Evolutionary conservation across 2,797 vertebrate species (phyloP).

Genomic region (Anableps anableps): DNA sequence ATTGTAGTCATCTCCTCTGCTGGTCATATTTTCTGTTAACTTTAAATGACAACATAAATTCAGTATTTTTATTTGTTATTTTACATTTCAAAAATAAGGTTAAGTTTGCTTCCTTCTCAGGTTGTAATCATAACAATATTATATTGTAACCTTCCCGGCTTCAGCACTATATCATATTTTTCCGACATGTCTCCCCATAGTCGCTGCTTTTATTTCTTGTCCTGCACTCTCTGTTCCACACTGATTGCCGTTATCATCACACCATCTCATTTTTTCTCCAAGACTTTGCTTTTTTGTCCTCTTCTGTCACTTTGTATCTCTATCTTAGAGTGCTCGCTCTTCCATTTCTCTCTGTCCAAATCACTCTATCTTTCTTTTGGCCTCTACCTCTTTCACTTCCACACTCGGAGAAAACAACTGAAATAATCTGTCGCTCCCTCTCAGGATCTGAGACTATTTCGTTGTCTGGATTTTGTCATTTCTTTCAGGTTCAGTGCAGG

Average conservation of each 20-base stretch:
- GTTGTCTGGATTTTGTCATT: slow-evolving; percentile 9
- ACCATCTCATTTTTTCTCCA: slow-evolving; percentile 13
- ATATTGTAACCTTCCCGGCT: background rate
- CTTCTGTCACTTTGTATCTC: slow-evolving; percentile 56
- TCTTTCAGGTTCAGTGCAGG: slow-evolving; percentile 16
- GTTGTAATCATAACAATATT: background rate
- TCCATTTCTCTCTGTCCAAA: slow-evolving; percentile 37
- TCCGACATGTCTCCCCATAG: background rate
- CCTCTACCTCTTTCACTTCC: slow-evolving; percentile 35
- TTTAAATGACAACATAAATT: no score
- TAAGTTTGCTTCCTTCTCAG: background rate
- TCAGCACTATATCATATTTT: background rate
- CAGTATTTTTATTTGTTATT: background rate
- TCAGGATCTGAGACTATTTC: slow-evolving; percentile 3
- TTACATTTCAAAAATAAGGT: background rate
- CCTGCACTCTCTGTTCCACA: slow-evolving; percentile 1
- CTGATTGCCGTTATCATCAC: slow-evolving; percentile 30
- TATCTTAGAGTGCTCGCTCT: slow-evolving; percentile 21
- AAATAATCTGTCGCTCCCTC: slow-evolving; percentile 36
- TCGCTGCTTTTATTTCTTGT: slow-evolving; percentile 19
- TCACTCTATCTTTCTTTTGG: slow-evolving; percentile 39
- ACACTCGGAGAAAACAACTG: slow-evolving; percentile 26
- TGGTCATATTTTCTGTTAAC: no score
- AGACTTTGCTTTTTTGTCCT: slow-evolving; percentile 21
- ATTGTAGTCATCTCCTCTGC: background rate